phyloP scores from a whole-genome alignment of 1,140 invertebrate species.

The Dinothrombium tinctorium region DNA sequence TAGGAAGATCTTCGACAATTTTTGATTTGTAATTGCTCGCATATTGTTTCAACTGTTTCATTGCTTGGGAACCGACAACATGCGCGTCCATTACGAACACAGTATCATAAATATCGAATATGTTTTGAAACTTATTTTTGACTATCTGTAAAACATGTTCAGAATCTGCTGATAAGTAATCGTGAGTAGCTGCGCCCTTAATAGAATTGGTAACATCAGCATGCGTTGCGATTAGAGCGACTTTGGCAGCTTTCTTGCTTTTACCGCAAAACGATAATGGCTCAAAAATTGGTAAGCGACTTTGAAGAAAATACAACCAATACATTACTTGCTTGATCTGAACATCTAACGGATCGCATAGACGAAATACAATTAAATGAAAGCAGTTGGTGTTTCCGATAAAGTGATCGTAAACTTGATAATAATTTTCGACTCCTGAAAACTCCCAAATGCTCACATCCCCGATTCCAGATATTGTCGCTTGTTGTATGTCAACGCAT shows the following conservation, averaged over 20 bases:
- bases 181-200: slow-evolving; percentile 11
- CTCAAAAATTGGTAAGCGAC: slow-evolving; percentile 36
- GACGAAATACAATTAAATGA: slow-evolving; percentile 45
- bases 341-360: slow-evolving; percentile 40
- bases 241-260: slow-evolving; percentile 24
- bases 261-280: slow-evolving; percentile 35
- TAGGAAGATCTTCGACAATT: slow-evolving; percentile 28
- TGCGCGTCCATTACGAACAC: slow-evolving; percentile 35
- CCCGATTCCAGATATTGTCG: slow-evolving; percentile 30
- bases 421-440: slow-evolving; percentile 52
- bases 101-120: slow-evolving; percentile 30
- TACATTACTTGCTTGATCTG: slow-evolving; percentile 47
- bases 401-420: slow-evolving; percentile 50
- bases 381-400: slow-evolving; percentile 35
- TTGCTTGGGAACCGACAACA: slow-evolving; percentile 29
- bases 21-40: slow-evolving; percentile 24
- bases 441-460: slow-evolving; percentile 56
- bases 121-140: slow-evolving; percentile 24
- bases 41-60: slow-evolving; percentile 31
- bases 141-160: slow-evolving; percentile 21
- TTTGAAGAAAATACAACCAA: slow-evolving; percentile 55
- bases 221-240: slow-evolving; percentile 40
- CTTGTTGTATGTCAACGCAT: slow-evolving; percentile 39
- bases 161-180: not conserved
- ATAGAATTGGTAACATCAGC: slow-evolving; percentile 26